A percentile compares a stretch with the other conserved stretches of the same genome.
Conservation (phyloP, 2,888 invertebrate species). For the Formica aserva region DNA sequence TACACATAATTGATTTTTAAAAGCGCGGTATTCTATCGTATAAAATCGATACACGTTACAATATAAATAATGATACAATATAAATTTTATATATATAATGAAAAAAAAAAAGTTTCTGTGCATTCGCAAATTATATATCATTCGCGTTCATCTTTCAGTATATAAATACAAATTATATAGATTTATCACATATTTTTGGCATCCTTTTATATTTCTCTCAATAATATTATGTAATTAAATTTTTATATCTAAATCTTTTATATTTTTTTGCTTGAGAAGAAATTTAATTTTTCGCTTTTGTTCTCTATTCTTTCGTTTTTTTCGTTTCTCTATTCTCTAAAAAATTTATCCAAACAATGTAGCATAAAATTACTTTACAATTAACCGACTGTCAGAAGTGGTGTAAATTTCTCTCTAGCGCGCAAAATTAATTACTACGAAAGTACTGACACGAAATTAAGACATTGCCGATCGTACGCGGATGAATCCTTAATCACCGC, state of each 20-base stretch:
- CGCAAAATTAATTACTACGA: constrained; percentile 23
- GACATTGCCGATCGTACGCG: constrained; percentile 8
- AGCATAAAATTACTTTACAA: background rate
- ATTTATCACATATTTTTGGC: background rate
- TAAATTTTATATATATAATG: background rate
- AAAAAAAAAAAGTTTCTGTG: background rate
- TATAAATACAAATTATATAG: background rate
- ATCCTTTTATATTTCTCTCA: background rate
- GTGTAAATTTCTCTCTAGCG: background rate
- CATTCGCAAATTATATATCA: background rate
- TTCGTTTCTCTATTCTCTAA: background rate
- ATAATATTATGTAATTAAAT: background rate
- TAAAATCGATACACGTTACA: constrained; percentile 21
- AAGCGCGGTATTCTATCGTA: background rate
- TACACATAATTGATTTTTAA: constrained; percentile 21
- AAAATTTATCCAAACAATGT: background rate
- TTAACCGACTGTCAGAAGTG: background rate
- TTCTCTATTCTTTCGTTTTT: background rate
- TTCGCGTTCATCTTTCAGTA: background rate
- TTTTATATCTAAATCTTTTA: background rate
- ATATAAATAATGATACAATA: background rate
- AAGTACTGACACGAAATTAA: constrained; percentile 23
- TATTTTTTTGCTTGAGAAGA: background rate
- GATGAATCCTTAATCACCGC: background rate
- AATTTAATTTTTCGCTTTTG: background rate